Conservation (phyloP, 2,888 invertebrate genomes). For the Chymomyza amoena region DNA sequence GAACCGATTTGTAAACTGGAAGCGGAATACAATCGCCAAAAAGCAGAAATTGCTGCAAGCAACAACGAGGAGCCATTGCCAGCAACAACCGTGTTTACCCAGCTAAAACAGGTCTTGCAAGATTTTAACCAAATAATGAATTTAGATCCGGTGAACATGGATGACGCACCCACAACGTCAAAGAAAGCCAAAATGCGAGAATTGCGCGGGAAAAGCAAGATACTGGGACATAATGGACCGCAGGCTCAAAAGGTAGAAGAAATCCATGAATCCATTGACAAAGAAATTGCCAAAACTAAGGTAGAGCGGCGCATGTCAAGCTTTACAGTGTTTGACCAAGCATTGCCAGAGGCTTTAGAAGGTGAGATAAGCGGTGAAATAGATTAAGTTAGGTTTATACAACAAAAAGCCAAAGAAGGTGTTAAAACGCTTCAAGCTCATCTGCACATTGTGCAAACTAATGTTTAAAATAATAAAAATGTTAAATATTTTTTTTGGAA, state of each 20-base stretch:
- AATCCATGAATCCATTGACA: neutral
- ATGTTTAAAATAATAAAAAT: too few relatives aligned
- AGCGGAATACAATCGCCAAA: conserved; percentile 68
- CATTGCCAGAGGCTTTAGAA: neutral
- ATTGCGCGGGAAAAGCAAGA: neutral
- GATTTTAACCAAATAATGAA: conserved; percentile 45
- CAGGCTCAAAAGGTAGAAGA: neutral
- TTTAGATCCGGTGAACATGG: neutral
- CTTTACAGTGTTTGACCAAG: neutral
- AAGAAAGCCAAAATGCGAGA: neutral
- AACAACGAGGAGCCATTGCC: conserved; percentile 43
- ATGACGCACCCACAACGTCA: conserved; percentile 18
- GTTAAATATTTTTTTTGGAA: too few relatives aligned
- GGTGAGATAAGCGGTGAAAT: neutral
- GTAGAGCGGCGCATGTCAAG: neutral
- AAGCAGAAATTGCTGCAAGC: conserved; percentile 40
- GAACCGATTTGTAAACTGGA: conserved; percentile 59
- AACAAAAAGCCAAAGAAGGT: neutral
- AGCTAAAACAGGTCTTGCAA: conserved; percentile 42
- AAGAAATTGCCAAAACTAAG: neutral
- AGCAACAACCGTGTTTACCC: conserved; percentile 55
- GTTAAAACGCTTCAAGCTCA: neutral
- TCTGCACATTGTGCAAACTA: neutral
- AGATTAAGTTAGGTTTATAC: neutral
- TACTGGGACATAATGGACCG: neutral